Conservation (phyloP, 2,113 vertebrate species). For the Hirundichthys speculiger region DNA sequence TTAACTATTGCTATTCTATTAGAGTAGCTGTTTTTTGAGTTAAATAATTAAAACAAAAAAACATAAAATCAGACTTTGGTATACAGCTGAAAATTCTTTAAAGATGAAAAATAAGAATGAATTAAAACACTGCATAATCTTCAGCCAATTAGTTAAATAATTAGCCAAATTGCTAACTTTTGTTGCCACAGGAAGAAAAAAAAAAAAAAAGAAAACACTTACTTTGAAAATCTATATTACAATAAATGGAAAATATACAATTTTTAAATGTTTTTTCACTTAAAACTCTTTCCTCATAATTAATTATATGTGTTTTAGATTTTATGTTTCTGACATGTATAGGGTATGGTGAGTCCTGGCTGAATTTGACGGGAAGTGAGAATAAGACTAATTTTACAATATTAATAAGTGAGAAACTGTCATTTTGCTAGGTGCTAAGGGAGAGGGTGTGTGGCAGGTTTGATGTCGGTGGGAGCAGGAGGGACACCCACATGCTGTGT, state of each 20-base stretch:
- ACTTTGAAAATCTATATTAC: background rate
- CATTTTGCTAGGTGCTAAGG: constrained; percentile 77
- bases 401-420: constrained; percentile 75
- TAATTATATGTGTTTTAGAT: constrained; percentile 4
- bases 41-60: too few species aligned
- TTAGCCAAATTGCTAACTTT: too few species aligned
- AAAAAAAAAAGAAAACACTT: too few species aligned
- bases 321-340: constrained; percentile 24
- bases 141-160: too few species aligned
- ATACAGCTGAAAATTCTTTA: too few species aligned
- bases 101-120: too few species aligned
- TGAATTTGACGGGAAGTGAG: constrained; percentile 55
- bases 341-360: constrained; percentile 4
- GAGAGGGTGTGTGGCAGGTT: constrained; percentile 76
- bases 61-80: too few species aligned
- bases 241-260: constrained; percentile 2
- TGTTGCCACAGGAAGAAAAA: too few species aligned
- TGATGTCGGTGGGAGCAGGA: constrained; percentile 64
- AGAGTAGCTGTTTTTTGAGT: too few species aligned
- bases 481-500: constrained; percentile 63
- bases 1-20: constrained; percentile 25
- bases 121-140: too few species aligned
- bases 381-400: constrained; percentile 74
- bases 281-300: constrained; percentile 1
- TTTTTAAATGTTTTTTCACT: background rate